Evolutionary conservation across 2,888 invertebrate species (phyloP), one percentile per base, ranked within the genome.

Genomic region (Exocentrus adspersus): DNA sequence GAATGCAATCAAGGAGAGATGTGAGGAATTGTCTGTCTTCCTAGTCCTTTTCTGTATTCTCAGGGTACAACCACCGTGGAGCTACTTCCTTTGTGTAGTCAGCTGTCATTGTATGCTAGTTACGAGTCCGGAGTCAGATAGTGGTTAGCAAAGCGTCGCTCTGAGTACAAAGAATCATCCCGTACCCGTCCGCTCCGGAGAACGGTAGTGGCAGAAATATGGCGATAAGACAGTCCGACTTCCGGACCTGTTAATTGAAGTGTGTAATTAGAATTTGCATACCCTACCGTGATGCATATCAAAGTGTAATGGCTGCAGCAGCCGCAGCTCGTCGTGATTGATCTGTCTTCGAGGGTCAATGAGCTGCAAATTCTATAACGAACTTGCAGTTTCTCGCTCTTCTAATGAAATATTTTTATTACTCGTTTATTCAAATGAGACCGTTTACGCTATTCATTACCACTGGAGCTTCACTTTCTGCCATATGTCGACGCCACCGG

Each of bases 211-310:
- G 21, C 37, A 32, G 54, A 24, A 43, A 42, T 28, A 54, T 21
- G 53, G 32, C 43, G 59, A 41, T 60, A 53, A 52, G 28, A 61
- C 51, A 53, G 60, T 48, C 59, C 59, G 51, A 68, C 67, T 73
- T 73, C 72, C 73, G 70, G 68, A 72, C 71, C 69, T 72, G 72
- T 66, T 73, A 73, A 76, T 77, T 77, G 75, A 74, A 74, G 72
- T 77, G 74, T 76, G 69, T 77, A 77, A 76, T 77, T 77, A 73
- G 72, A 75, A 73, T 76, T 76, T 75, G 75, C 77, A 76, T 77
- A 72, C 70, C 46, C 70, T 72, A 73, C 73, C 73, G 73, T 71
- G 76, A 75, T 75, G 75, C 74, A 75, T 75, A 75, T 75, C 77
- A 72, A 73, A 71, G 65, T 61, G 66, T 71, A 71, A 73, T 74